Evolutionary conservation across 1,140 invertebrate species (phyloP).

Genomic region (Lepidurus couesii): DNA sequence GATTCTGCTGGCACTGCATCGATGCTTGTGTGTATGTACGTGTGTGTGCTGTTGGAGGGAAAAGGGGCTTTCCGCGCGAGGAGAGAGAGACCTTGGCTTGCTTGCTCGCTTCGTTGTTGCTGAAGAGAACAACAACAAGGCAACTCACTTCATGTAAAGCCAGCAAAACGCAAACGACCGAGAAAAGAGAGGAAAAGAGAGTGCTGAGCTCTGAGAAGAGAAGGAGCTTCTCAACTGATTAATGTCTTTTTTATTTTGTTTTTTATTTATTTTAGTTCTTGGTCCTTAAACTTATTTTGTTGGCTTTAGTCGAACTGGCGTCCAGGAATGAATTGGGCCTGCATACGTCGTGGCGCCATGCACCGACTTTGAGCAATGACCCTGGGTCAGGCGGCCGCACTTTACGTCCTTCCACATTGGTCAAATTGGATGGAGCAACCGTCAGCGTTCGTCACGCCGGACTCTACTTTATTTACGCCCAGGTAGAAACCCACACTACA

Average conservation of each 20-base stretch:
- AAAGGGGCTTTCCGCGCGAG: background rate
- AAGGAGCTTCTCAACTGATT: background rate
- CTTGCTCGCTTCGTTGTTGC: background rate
- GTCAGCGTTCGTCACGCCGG: constrained; percentile 52
- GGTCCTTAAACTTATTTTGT: background rate
- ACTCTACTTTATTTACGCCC: constrained; percentile 60
- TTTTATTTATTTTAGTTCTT: background rate
- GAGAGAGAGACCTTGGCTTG: constrained; percentile 17
- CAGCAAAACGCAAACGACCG: background rate
- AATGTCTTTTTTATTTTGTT: background rate
- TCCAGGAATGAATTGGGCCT: constrained; percentile 34
- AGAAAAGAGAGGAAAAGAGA: background rate
- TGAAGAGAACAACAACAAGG: background rate
- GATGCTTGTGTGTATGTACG: background rate
- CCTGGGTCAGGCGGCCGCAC: constrained; percentile 6
- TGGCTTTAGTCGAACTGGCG: constrained; percentile 31
- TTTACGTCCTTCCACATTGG: constrained; percentile 22
- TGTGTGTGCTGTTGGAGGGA: background rate
- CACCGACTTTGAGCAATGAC: constrained; percentile 21
- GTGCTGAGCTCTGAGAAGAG: background rate
- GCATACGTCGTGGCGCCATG: constrained; percentile 32
- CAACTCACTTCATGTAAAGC: background rate
- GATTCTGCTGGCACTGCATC: background rate
- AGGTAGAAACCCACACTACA: constrained; percentile 43
- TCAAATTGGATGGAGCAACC: constrained; percentile 33